Percentiles rank a stretch among this genome's conserved stretches.
These are phyloP conservation scores for Musca vetustissima DNA, from an alignment of 1,140 invertebrate species.

Conservation along the genomic window DNA sequence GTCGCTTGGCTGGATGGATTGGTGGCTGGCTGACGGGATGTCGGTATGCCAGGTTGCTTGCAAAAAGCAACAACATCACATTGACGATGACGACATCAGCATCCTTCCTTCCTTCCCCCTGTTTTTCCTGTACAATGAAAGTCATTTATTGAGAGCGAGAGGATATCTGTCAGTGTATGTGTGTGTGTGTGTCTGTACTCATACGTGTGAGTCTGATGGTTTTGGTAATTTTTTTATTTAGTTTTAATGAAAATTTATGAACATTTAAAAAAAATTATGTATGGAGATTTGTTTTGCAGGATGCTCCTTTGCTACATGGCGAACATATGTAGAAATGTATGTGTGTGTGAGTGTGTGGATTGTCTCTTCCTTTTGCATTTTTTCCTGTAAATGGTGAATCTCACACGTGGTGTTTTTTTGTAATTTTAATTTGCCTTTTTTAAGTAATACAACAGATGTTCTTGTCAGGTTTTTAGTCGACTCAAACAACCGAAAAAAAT, in stretches of 20 bases:
- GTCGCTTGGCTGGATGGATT: too few species aligned
- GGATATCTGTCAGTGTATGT: background rate
- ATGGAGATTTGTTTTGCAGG: background rate
- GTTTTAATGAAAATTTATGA: constrained; percentile 25
- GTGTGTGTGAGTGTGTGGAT: too few species aligned
- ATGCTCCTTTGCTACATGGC: too few species aligned
- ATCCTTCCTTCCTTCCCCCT: too few species aligned
- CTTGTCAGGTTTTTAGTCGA: background rate
- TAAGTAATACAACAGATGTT: constrained; percentile 13
- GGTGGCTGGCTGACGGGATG: too few species aligned
- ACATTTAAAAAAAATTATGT: constrained; percentile 23
- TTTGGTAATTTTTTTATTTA: constrained; percentile 5
- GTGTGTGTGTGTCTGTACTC: background rate
- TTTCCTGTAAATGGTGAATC: background rate
- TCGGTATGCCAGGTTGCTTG: too few species aligned
- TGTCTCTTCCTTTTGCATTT: background rate
- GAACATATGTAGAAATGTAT: background rate
- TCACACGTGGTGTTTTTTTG: background rate
- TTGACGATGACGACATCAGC: too few species aligned
- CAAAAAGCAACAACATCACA: too few species aligned
- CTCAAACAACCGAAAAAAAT: too few species aligned
- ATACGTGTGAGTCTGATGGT: background rate
- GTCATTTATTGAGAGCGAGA: too few species aligned
- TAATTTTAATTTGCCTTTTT: constrained; percentile 17
- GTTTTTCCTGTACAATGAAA: too few species aligned